phyloP scores from a whole-genome alignment of 2,113 vertebrate species.

The Pomatorhinus ruficollis region DNA sequence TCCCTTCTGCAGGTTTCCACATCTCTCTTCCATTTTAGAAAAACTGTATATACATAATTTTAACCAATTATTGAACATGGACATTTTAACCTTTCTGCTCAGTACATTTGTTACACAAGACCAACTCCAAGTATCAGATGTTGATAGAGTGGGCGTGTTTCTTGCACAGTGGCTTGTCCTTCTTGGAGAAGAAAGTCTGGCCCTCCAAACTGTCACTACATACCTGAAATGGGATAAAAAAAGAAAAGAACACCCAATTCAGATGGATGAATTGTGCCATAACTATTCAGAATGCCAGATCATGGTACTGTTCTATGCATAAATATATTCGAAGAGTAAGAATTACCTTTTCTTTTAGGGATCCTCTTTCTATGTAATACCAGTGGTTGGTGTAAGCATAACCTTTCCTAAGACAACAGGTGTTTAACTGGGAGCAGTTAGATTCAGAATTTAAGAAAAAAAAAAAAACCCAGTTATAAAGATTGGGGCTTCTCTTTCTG shows the following conservation, averaged over 20 bases:
- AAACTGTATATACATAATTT: constrained; percentile 48
- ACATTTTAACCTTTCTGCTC: constrained; percentile 52
- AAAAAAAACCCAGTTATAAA: background rate
- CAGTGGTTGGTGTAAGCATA: background rate
- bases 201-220: constrained; percentile 90
- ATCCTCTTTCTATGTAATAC: background rate
- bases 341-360: background rate
- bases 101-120: constrained; percentile 27
- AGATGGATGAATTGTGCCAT: background rate
- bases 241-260: background rate
- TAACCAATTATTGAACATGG: constrained; percentile 4
- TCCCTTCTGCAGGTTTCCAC: background rate
- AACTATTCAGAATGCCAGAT: background rate
- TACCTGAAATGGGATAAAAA: constrained; percentile 75
- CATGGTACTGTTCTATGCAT: background rate
- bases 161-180: constrained; percentile 94
- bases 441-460: background rate
- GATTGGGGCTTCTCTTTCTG: background rate
- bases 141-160: constrained; percentile 91
- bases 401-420: background rate
- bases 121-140: constrained; percentile 71
- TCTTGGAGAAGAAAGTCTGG: constrained; percentile 94
- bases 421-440: background rate
- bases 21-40: background rate
- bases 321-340: background rate